Percentiles rank a stretch among this genome's conserved stretches.
Evolutionary conservation across 2,113 vertebrate genomes (phyloP).

Genomic region (Etheostoma spectabile): DNA sequence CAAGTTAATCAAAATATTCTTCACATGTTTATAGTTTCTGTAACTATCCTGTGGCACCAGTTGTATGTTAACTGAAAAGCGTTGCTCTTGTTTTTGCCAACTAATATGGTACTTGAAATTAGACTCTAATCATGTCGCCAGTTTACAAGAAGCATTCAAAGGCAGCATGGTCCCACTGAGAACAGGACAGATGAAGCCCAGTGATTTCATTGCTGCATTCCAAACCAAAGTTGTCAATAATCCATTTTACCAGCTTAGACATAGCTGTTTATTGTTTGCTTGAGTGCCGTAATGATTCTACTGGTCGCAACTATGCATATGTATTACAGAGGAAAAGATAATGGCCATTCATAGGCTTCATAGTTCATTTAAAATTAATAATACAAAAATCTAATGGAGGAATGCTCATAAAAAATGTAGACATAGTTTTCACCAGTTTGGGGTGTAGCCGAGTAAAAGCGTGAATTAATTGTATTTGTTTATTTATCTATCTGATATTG

Average conservation of each 20-base stretch:
- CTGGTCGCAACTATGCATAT: not conserved
- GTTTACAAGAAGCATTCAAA: not conserved
- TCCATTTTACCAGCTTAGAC: not conserved
- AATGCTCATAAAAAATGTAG: not conserved
- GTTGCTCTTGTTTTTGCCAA: not conserved
- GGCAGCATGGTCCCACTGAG: not conserved
- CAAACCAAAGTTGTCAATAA: conserved; percentile 24
- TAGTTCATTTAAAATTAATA: too few relatives aligned
- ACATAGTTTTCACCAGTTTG: not conserved
- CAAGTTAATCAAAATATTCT: not conserved
- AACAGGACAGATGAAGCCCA: not conserved
- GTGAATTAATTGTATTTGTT: not conserved
- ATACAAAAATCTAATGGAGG: not conserved
- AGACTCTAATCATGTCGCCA: not conserved
- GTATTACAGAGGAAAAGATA: not conserved
- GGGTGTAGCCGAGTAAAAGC: not conserved
- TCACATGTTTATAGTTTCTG: not conserved
- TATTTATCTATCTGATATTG: not conserved
- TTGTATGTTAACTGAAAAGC: not conserved
- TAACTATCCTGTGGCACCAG: not conserved
- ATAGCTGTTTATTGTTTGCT: conserved; percentile 6
- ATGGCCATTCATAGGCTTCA: not conserved
- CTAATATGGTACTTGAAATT: not conserved
- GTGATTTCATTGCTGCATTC: conserved; percentile 20
- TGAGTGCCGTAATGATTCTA: not conserved